A percentile compares a stretch with the other conserved stretches of the same genome.
phyloP scores from a whole-genome alignment of 1,140 invertebrate species.

The Drosophila lini region DNA sequence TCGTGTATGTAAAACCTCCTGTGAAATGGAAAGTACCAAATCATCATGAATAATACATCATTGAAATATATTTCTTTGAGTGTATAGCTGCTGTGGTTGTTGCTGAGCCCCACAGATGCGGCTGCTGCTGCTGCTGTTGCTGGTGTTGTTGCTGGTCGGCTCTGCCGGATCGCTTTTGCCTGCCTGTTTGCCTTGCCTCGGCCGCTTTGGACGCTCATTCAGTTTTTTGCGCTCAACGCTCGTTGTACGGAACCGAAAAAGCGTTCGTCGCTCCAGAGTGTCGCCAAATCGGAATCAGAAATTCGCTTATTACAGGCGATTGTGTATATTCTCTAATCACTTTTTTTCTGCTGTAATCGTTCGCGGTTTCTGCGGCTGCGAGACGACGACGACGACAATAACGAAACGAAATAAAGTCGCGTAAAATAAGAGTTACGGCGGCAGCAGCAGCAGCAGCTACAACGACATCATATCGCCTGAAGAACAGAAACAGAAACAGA shows the following conservation, averaged over 20 bases:
- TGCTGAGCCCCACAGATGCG: constrained; percentile 36
- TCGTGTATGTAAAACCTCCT: too few species aligned
- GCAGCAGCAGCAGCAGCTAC: constrained; percentile 25
- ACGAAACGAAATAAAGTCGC: constrained; percentile 28
- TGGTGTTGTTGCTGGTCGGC: constrained; percentile 43
- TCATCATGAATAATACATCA: rapidly evolving
- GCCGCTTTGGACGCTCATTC: constrained; percentile 78
- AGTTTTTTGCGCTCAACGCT: constrained; percentile 82
- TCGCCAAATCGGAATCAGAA: constrained; percentile 63
- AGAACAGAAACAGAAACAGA: constrained; percentile 52
- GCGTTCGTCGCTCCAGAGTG: constrained; percentile 45
- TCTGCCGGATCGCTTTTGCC: constrained; percentile 54
- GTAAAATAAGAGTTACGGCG: constrained; percentile 47
- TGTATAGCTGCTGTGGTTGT: constrained; percentile 33
- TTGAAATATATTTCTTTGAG: not conserved
- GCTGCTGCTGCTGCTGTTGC: constrained; percentile 26
- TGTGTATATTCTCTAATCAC: constrained; percentile 23
- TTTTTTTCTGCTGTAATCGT: constrained; percentile 57
- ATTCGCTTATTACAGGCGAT: constrained; percentile 28
- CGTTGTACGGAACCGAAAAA: constrained; percentile 80
- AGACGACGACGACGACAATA: constrained; percentile 14
- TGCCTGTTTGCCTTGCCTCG: constrained; percentile 79
- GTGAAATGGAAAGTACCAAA: not conserved
- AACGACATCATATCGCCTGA: constrained; percentile 25
- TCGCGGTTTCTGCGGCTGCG: constrained; percentile 57